Base-by-base conservation (phyloP, 35 echinoderm and acorn worm species). In the Diadema setosum region DNA sequence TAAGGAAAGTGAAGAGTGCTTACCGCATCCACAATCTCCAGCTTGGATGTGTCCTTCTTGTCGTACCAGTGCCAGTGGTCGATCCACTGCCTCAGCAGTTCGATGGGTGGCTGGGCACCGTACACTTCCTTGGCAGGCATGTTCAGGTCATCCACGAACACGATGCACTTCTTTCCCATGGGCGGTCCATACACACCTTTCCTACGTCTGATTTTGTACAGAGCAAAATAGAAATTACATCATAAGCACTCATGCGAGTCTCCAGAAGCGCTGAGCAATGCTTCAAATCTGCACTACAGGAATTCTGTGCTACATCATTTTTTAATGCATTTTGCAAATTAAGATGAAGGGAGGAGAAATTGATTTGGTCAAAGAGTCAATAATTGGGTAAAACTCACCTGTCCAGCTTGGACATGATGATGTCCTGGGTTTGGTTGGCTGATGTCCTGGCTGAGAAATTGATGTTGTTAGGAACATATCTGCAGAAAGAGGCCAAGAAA, bases 321-420 rank as follows among this genome's bases (percentile, higher is more conserved):
- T n/a, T n/a, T n/a, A n/a, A n/a, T n/a, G n/a, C n/a, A n/a, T n/a
- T n/a, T n/a, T n/a, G n/a, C n/a, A n/a, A n/a, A n/a, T n/a, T n/a
- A n/a, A n/a, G n/a, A n/a, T n/a, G n/a, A n/a, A n/a, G n/a, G n/a
- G n/a, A n/a, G n/a, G n/a, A n/a, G n/a, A n/a, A n/a, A n/a, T n/a
- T n/a, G n/a, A n/a, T n/a, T n/a, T n/a, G n/a, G n/a, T n/a, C n/a
- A n/a, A n/a, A n/a, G n/a, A n/a, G n/a, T n/a, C n/a, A n/a, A n/a
- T n/a, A n/a, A n/a, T n/a, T n/a, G n/a, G n/a, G n/a, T n/a, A n/a
- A n/a, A n/a, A 45, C 93, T 73, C 81, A 99, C 96, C 96, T 99
- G 82, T 99, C 96, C 24, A 99, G 89, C 89, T 99, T 99, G 36
- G 96, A 99, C 96, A 99, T 99, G 52, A 99, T 98, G 61, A 99